Conservation (phyloP, 2,888 invertebrate species). For the Ormia ochracea region DNA sequence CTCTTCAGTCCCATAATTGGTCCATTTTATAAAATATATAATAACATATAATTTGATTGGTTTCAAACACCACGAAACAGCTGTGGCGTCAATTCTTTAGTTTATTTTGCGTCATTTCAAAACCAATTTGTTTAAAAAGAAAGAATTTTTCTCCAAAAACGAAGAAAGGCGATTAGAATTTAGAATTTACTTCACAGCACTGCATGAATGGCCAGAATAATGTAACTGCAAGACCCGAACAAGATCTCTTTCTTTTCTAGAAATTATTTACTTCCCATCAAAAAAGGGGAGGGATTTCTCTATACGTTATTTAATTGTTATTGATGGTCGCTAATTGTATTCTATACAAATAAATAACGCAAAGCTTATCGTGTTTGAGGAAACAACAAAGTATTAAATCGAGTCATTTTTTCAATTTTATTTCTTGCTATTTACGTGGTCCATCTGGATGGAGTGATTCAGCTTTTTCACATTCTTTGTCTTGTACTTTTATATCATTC, state of each 20-base stretch:
- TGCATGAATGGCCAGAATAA: background rate
- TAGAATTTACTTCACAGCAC: background rate
- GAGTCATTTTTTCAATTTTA: background rate
- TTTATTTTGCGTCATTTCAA: no score
- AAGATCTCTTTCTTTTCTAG: background rate
- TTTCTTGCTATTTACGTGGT: background rate
- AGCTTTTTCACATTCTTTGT: background rate
- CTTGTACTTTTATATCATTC: background rate
- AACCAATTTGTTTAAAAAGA: no score
- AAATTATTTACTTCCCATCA: background rate
- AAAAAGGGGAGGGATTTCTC: slow-evolving; percentile 51
- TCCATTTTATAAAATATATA: no score
- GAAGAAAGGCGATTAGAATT: background rate
- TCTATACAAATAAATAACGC: background rate
- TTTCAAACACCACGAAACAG: no score
- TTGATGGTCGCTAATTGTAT: background rate
- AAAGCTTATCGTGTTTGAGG: background rate
- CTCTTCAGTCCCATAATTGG: no score
- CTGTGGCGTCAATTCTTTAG: no score
- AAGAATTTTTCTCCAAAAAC: slow-evolving; percentile 1
- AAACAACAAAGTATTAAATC: slow-evolving; percentile 13
- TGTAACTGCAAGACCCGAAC: background rate
- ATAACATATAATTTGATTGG: no score
- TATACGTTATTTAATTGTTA: slow-evolving; percentile 12
- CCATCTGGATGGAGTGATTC: background rate